A percentile compares a stretch with the other conserved stretches of the same genome.
These are phyloP conservation scores for Perca schrenkii DNA, from an alignment of 2,113 vertebrate species.

Conservation along the genomic window DNA sequence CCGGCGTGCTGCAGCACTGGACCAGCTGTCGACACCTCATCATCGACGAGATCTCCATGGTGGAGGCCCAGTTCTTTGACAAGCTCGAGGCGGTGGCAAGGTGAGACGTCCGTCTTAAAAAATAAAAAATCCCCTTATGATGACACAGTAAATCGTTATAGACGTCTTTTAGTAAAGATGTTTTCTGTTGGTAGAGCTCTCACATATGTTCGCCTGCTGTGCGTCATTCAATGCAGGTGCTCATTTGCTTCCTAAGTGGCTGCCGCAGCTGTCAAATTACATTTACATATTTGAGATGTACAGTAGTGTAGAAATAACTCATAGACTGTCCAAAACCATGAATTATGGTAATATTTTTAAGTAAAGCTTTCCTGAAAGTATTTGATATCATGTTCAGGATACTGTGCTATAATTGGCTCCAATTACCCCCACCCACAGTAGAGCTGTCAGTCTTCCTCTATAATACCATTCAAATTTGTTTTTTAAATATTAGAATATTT, in stretches of 20 bases:
- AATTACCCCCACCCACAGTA: too few species aligned
- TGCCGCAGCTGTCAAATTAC: background rate
- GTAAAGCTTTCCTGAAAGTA: background rate
- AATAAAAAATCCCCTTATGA: background rate
- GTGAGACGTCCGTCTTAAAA: constrained; percentile 72
- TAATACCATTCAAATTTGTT: too few species aligned
- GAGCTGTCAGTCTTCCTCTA: too few species aligned
- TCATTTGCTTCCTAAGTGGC: background rate
- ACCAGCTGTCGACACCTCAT: constrained; percentile 91
- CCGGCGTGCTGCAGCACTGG: constrained; percentile 92
- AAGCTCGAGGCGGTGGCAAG: constrained; percentile 94
- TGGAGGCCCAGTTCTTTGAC: constrained; percentile 95
- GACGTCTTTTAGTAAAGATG: background rate
- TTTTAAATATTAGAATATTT: too few species aligned
- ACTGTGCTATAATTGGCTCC: background rate
- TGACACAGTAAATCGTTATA: background rate
- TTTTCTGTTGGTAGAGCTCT: background rate
- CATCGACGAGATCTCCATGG: constrained; percentile 98
- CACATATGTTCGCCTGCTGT: background rate
- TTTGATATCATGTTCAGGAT: background rate
- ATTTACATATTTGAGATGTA: background rate
- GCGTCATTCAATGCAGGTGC: background rate
- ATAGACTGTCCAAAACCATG: too few species aligned
- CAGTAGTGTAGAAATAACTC: too few species aligned
- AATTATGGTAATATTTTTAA: too few species aligned